Evolutionary conservation across 2,888 invertebrate genomes (phyloP).

Genomic region (Drosophila fulvimacula): DNA sequence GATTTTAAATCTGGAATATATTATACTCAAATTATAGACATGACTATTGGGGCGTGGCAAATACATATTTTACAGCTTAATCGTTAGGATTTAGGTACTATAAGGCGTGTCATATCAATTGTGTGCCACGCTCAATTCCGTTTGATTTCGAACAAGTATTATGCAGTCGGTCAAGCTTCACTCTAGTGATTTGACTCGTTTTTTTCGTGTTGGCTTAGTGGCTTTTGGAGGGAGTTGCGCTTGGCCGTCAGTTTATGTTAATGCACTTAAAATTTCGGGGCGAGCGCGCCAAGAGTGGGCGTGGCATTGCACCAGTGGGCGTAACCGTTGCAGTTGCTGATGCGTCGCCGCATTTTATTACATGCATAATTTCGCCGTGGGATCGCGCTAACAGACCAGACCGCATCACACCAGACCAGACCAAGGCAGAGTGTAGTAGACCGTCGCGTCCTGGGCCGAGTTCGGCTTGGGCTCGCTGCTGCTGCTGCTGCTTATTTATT

Average conservation of each 20-base stretch:
- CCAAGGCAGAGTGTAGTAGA: slow-evolving; percentile 3
- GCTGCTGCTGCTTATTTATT: slow-evolving; percentile 78
- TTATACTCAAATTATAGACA: not conserved
- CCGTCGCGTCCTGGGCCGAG: slow-evolving; percentile 16
- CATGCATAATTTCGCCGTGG: slow-evolving; percentile 84
- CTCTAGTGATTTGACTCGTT: not conserved
- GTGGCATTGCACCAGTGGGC: slow-evolving; percentile 48
- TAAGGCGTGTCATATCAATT: not conserved
- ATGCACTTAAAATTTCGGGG: slow-evolving; percentile 80
- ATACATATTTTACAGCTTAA: not conserved
- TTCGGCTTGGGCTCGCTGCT: slow-evolving; percentile 50
- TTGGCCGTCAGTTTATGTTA: slow-evolving; percentile 79
- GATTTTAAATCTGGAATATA: not conserved
- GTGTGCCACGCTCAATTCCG: not conserved
- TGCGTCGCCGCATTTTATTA: slow-evolving; percentile 82
- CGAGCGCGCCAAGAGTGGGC: slow-evolving; percentile 58
- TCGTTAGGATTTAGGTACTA: not conserved
- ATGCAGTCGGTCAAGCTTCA: not conserved
- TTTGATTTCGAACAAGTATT: not conserved
- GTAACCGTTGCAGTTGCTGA: slow-evolving; percentile 56
- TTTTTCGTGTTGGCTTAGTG: not conserved
- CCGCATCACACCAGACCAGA: slow-evolving; percentile 18
- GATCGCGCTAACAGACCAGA: slow-evolving; percentile 36
- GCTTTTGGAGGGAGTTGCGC: not conserved
- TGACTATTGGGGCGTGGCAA: not conserved